Base-by-base conservation (phyloP, 2,797 vertebrate species). In the Nannoperca obscura region DNA sequence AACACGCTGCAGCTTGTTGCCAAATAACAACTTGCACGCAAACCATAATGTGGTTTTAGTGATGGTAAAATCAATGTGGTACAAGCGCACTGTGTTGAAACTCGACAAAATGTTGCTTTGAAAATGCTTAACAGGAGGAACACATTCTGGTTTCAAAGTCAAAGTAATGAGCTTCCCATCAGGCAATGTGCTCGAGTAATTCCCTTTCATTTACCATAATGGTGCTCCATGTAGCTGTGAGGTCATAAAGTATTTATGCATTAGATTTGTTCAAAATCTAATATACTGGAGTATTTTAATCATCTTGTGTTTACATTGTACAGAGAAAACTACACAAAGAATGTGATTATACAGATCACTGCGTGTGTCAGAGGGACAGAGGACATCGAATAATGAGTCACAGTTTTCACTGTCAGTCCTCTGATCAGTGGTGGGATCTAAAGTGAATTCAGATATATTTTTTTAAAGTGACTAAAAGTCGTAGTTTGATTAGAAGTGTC, bases 171-270 rank as follows among this genome's bases (percentile, higher is more conserved):
- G 71, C 44, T 7, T 86, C 84, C 81, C 80, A 81, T 88, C 81
- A 84, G 86, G 79, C 85, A 74, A 55, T 76, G 65, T 74, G 67
- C 75, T 86, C 44, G 74, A 84, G 47, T 82, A 84, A 86, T 89
- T 85, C 78, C 47, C 66, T 88, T 87, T 86, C 82, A 89, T 90
- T 91, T 77, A 52, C 75, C 22, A 74, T 78, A 86, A 88, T 88
- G 50, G 69, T 32, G 71, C 75, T 77, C 44, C 81, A 59, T 83
- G 80, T 69, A 81, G 77, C 83, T 83, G 50, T 73, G 67, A 80
- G 59, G 74, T 85, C 82, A 87, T 89, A 61, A 90, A 88, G 55
- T 85, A 90, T 90, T 89, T 73, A 91, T 86, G 80, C 76, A 69
- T 84, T 86, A 75, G 58, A 84, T 91, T 78, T 90, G 72, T 74